These are phyloP conservation scores for Sterrhoptilus dennistouni DNA, from an alignment of 2,113 vertebrate genomes.

Conservation along the genomic window DNA sequence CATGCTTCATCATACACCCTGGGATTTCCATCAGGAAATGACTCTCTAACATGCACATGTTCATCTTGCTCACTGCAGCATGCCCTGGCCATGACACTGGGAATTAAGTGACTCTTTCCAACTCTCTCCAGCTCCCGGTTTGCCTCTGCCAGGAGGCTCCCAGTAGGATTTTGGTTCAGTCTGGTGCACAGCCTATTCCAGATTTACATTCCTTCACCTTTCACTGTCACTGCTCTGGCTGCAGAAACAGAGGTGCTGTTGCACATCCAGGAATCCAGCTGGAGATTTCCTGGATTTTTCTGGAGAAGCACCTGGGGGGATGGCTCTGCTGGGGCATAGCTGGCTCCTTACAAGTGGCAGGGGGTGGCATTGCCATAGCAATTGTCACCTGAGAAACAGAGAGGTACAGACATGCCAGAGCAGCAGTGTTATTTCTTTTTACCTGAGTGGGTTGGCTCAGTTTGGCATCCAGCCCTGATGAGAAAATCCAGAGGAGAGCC, in stretches of 20 bases:
- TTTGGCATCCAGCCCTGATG: background rate
- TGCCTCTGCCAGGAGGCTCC: background rate
- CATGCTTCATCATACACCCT: background rate
- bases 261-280: accelerated
- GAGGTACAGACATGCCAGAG: background rate
- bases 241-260: background rate
- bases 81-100: background rate
- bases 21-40: background rate
- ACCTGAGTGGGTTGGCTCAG: background rate
- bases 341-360: background rate
- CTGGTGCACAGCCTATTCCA: background rate
- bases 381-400: background rate
- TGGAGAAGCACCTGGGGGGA: background rate
- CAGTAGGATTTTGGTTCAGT: background rate
- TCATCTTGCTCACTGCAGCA: background rate
- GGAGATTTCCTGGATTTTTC: background rate
- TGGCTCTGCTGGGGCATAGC: background rate
- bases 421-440: background rate
- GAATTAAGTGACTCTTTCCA: background rate
- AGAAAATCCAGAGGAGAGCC: background rate
- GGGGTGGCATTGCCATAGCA: background rate
- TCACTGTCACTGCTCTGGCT: accelerated
- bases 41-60: accelerated
- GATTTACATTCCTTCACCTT: background rate
- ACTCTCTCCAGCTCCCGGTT: background rate